Evolutionary conservation across 2,888 invertebrate species (phyloP).

Genomic region (Cantharis rufa): DNA sequence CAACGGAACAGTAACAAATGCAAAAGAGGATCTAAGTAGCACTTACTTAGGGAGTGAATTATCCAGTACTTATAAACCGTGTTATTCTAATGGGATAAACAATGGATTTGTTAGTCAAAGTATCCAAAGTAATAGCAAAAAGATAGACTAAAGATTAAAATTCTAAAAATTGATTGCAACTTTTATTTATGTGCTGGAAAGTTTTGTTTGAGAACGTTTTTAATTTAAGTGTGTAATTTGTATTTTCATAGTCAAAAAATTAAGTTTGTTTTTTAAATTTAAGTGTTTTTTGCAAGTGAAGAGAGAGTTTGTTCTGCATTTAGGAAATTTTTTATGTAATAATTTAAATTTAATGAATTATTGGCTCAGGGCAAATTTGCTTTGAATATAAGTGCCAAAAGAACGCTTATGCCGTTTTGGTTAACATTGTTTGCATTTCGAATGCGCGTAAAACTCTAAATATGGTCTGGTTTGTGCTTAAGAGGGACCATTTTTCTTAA

Average conservation of each 20-base stretch:
- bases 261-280: not conserved
- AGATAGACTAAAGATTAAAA: slow-evolving; percentile 34
- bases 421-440: not conserved
- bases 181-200: not conserved
- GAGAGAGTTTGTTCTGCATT: not conserved
- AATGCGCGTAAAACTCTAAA: not conserved
- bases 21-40: slow-evolving; percentile 51
- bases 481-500: slow-evolving; percentile 14
- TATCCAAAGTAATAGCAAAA: slow-evolving; percentile 38
- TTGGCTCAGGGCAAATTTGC: not conserved
- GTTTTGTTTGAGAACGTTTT: not conserved
- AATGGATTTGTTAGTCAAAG: slow-evolving; percentile 62
- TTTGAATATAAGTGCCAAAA: slow-evolving; percentile 14
- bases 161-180: not conserved
- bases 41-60: slow-evolving; percentile 61
- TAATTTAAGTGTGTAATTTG: not conserved
- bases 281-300: not conserved
- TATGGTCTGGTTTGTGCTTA: slow-evolving; percentile 13
- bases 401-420: not conserved
- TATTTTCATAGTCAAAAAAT: slow-evolving; percentile 1
- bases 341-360: not conserved
- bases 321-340: not conserved
- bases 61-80: slow-evolving; percentile 63
- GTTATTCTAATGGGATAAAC: slow-evolving; percentile 66
- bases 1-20: slow-evolving; percentile 53